phyloP scores from a whole-genome alignment of 2,888 invertebrate species.

The Diaprepes abbreviatus region DNA sequence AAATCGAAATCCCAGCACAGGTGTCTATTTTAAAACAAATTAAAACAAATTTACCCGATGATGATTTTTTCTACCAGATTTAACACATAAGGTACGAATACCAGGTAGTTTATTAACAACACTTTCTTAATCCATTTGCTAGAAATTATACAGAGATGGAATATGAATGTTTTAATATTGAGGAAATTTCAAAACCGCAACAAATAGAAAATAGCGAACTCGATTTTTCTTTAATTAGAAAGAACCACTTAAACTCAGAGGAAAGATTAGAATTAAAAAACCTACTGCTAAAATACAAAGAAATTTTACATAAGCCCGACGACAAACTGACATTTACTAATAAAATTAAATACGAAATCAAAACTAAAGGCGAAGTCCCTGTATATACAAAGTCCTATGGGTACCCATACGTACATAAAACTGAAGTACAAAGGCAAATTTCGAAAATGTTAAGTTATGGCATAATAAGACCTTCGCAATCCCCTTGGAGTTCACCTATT shows the following conservation, averaged over 20 bases:
- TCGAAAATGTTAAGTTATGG: constrained; percentile 49
- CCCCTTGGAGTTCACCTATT: too few relatives aligned
- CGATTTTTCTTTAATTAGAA: constrained; percentile 2
- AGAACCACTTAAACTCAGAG: constrained; percentile 15
- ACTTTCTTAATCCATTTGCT: too few relatives aligned
- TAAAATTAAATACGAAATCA: constrained; percentile 41
- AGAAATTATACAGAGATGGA: too few relatives aligned
- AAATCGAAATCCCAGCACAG: constrained; percentile 32
- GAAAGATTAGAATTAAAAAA: not conserved
- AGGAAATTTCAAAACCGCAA: not conserved
- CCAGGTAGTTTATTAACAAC: not conserved
- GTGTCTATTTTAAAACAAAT: constrained; percentile 6
- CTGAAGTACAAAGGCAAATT: constrained; percentile 54
- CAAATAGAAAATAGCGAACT: not conserved
- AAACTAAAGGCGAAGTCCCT: constrained; percentile 40
- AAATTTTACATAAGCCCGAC: constrained; percentile 20
- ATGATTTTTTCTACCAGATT: not conserved
- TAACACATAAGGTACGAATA: not conserved
- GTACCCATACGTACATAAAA: constrained; percentile 54
- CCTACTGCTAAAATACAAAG: constrained; percentile 4
- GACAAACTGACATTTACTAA: too few relatives aligned
- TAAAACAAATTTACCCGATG: constrained; percentile 4
- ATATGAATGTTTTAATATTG: too few relatives aligned
- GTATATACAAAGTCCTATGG: constrained; percentile 52
- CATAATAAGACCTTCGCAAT: too few relatives aligned